phyloP scores from a whole-genome alignment of 2,113 vertebrate species.

The Oryctolagus cuniculus region mOryCun1.1 NC_091435.1:62519001-62519500 shows the following conservation, averaged over 20 bases:
- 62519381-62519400: not conserved
- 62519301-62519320: not conserved
- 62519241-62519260: not conserved
- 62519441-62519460: constrained; percentile 19
- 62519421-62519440: not conserved
- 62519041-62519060: too few species aligned
- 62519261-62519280: constrained; percentile 43
- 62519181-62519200: not conserved
- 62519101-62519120: too few species aligned
- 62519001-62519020: too few species aligned
- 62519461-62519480: constrained; percentile 58
- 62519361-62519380: not conserved
- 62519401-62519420: constrained; percentile 34
- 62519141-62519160: not conserved
- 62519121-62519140: not conserved
- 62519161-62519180: constrained; percentile 29
- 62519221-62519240: too few species aligned
- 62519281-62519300: constrained; percentile 37
- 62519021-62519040: too few species aligned
- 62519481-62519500: constrained; percentile 1
- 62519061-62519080: too few species aligned
- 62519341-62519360: not conserved
- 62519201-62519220: too few species aligned
- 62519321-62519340: constrained; percentile 9
- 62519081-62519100: too few species aligned